A percentile compares a stretch with the other conserved stretches of the same genome.
Evolutionary conservation across 2,888 invertebrate genomes (phyloP).

Genomic region (Linnaemya tessellans): DNA sequence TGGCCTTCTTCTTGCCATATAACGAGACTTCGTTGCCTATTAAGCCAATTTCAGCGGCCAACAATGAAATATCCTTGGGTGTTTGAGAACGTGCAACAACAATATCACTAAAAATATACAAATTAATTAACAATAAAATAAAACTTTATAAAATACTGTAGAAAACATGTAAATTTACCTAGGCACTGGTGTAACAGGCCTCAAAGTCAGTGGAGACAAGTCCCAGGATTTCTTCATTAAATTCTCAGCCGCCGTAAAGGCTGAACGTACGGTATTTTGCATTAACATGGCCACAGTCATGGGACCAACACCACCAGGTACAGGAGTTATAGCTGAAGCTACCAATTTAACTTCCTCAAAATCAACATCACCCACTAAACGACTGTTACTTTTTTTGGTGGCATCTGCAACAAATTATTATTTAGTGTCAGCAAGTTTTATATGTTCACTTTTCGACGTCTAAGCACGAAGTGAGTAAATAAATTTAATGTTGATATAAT

Average conservation of each 20-base stretch:
- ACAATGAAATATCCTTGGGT: conserved; percentile 90
- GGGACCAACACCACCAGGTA: conserved; percentile 98
- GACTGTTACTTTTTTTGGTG: conserved; percentile 89
- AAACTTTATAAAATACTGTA: neutral
- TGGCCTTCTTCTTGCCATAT: conserved; percentile 97
- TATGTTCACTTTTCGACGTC: conserved; percentile 18
- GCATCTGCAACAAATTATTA: conserved; percentile 85
- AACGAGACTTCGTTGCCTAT: conserved; percentile 91
- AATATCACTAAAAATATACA: conserved; percentile 88
- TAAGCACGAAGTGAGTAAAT: conserved; percentile 28
- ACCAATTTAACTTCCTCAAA: conserved; percentile 91
- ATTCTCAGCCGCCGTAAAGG: conserved; percentile 86
- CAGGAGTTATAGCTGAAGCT: conserved; percentile 96
- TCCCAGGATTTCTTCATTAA: conserved; percentile 87
- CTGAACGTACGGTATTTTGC: conserved; percentile 96
- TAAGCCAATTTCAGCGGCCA: conserved; percentile 94
- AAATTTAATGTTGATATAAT: conserved; percentile 9
- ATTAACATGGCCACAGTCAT: conserved; percentile 99
- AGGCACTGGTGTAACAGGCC: conserved; percentile 90
- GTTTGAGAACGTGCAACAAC: conserved; percentile 93
- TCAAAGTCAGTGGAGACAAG: conserved; percentile 87
- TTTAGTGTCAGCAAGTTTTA: conserved; percentile 13
- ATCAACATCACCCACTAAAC: conserved; percentile 97
- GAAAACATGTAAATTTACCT: conserved; percentile 84
- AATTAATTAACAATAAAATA: neutral